Base-by-base conservation (phyloP, 2,888 invertebrate species). In the Dryocosmus kuriphilus region DNA sequence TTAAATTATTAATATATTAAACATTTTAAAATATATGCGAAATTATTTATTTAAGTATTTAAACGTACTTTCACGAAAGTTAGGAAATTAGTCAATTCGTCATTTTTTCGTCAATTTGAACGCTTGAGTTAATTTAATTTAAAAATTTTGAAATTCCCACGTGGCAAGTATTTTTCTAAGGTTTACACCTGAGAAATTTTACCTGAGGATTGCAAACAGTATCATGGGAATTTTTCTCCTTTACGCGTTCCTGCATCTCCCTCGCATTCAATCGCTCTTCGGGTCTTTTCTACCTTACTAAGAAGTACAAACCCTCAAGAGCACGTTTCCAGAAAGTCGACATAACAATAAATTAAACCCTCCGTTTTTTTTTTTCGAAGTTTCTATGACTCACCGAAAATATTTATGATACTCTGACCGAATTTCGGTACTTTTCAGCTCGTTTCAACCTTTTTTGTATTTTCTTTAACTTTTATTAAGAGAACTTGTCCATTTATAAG, bases 211-310 rank as follows among this genome's bases (percentile, higher is more conserved):
- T 19, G 19, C 46, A n/a, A 46, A 46, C 19, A 19, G 7, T n/a
- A 46, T n/a, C 46, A 46, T 46, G 46, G 19, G 46, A 35, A 60
- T 60, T 57, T 24, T 22, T 60, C n/a, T 62, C 11, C 16, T 62
- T 35, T 16, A 16, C 27, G 32, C 65, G 38, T 19, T 41, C 24
- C 14, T 41, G 27, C 41, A 41, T 41, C 41, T 41, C 38, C 24
- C 41, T 65, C 41, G 65, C 19, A 65, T 65, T 65, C 41, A 24
- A 41, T 41, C n/a, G 41, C 65, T 65, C 27, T 65, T 24, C 24
- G 24, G 24, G 65, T 41, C 65, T 41, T 65, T 65, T 65, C 65
- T 27, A 16, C 65, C 65, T 27, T 24, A 7, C 24, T 65, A 6
- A 65, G n/a, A n/a, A n/a, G n/a, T n/a, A n/a, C n/a, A n/a, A n/a